Evolutionary conservation across 2,797 vertebrate species (phyloP).

Genomic region (Pseudochirops cupreus): DNA sequence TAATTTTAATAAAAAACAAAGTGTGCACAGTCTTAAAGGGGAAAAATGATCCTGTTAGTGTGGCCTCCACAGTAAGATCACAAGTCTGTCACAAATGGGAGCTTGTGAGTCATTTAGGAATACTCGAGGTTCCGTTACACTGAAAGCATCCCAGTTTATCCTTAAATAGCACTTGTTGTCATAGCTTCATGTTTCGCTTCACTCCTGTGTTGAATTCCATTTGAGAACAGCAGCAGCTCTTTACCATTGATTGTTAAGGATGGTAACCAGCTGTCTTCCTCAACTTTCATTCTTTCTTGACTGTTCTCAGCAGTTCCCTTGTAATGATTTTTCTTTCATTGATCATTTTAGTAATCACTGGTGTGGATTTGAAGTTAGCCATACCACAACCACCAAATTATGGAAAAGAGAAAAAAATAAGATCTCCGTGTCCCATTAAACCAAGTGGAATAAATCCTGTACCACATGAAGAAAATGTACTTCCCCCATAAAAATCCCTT

Average conservation of each 20-base stretch:
- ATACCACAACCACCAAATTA: conserved; percentile 90
- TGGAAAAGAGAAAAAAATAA: conserved; percentile 89
- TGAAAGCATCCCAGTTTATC: conserved; percentile 88
- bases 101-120: conserved; percentile 87
- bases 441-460: conserved; percentile 92
- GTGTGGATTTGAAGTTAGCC: conserved; percentile 94
- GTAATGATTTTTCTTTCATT: conserved; percentile 96
- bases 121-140: conserved; percentile 86
- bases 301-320: conserved; percentile 95
- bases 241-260: conserved; percentile 94
- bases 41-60: conserved; percentile 86
- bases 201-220: conserved; percentile 89
- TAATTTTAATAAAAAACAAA: conserved; percentile 86
- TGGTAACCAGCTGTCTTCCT: conserved; percentile 96
- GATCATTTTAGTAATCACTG: conserved; percentile 95
- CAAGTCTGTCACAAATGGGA: conserved; percentile 91
- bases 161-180: conserved; percentile 87
- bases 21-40: conserved; percentile 89
- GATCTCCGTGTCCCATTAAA: conserved; percentile 89
- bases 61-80: conserved; percentile 90
- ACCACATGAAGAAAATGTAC: neutral
- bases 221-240: conserved; percentile 95
- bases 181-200: conserved; percentile 87
- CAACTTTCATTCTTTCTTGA: conserved; percentile 94
- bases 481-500: neutral